Base-by-base conservation (phyloP, 2,888 invertebrate species). In the Antitype chi region DNA sequence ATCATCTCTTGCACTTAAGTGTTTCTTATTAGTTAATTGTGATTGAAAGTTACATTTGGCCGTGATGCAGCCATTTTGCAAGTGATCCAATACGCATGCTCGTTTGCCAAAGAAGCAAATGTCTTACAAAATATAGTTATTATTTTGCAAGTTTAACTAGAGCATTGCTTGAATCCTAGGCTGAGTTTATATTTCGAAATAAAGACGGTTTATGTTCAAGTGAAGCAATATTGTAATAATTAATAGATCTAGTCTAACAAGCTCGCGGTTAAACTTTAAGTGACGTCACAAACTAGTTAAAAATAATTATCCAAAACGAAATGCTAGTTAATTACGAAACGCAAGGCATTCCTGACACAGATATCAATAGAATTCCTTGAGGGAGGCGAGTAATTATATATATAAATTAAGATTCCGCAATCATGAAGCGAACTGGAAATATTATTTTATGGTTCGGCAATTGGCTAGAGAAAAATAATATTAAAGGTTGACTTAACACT, bases 81-180 rank as follows among this genome's bases (percentile, higher is more conserved):
- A 82, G 70, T 68, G 49, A 70, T 67, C 55, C 38, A 84, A 75
- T 68, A 70, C 62, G 57, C 59, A 69, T 71, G 59, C 70, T 55
- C 63, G 55, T 78, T 76, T 76, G 60, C 53, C 47, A 69, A 71
- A 78, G 25, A 77, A 59, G 62, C 60, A 77, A 81, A 55, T 60
- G 53, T 38, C 25, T 83, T 87, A 77, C 87, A 80, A 85, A 82
- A 80, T 80, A 55, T 64, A 32, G 64, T 84, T 74, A 63, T 74
- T 70, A 82, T 82, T 86, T 82, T 76, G 78, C 59, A 82, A 82
- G 62, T 57, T 57, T 68, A 79, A 85, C 67, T 81, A 74, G 77
- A 78, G 49, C 76, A 84, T 76, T 74, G 75, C 76, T 69, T 55
- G 63, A 47, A 69, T 71, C 64, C 53, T 62, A 72, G 43, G n/a